These are phyloP conservation scores for Panthera leo DNA, from an alignment of 2,113 vertebrate species.

Conservation along the genomic window DNA sequence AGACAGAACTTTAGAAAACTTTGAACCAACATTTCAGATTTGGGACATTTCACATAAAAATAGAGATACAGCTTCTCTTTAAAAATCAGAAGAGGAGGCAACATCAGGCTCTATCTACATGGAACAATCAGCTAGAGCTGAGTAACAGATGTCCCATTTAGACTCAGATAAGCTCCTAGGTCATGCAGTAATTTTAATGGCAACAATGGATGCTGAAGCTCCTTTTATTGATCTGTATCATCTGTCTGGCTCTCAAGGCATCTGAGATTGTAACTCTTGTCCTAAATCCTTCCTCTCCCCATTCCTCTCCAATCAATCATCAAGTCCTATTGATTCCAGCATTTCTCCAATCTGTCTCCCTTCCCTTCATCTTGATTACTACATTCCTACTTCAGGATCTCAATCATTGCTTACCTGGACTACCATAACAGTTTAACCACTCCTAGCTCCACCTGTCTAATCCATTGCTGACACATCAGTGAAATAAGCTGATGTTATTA, in stretches of 20 bases:
- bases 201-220: not conserved
- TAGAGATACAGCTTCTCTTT: not conserved
- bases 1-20: not conserved
- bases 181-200: not conserved
- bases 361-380: not conserved
- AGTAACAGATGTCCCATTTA: not conserved
- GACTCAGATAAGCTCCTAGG: not conserved
- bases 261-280: not conserved
- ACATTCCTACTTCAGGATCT: not conserved
- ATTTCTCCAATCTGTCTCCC: not conserved
- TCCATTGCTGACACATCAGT: not conserved
- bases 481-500: not conserved
- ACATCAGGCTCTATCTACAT: not conserved
- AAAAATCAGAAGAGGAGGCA: conserved; percentile 13
- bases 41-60: not conserved
- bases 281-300: not conserved
- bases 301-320: not conserved
- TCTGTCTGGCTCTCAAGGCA: not conserved
- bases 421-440: not conserved
- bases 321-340: not conserved
- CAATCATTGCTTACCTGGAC: not conserved
- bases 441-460: not conserved
- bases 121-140: not conserved
- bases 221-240: not conserved
- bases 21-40: not conserved